Base-by-base conservation (phyloP, 1,140 invertebrate genomes). In the Contarinia nasturtii region DNA sequence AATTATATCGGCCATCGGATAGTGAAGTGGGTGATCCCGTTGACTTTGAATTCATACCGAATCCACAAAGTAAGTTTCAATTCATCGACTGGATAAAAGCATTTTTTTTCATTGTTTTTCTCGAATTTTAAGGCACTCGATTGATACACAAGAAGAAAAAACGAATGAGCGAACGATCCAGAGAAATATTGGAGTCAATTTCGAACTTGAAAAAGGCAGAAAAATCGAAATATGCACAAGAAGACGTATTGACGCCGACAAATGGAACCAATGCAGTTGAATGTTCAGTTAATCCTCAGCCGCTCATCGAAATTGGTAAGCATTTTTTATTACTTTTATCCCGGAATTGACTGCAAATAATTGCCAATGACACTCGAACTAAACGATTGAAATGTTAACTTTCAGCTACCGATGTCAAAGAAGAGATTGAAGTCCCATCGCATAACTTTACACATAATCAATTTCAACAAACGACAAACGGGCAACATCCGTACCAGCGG, bases 51-150 rank as follows among this genome's bases (percentile, higher is more conserved):
- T 79, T 87, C 61, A 73, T 84, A 53, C 88, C 90, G 33, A 68
- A 88, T 46, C 80, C 83, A 66, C 75, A 82, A 85, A 90, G 89
- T 92, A 83, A 77, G 76, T 38, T 34, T n/a, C n/a, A n/a, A n/a
- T n/a, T n/a, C n/a, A n/a, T n/a, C n/a, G n/a, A 34, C 7, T 34
- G 33, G 7, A 14, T 34, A 34, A 34, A 34, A 8, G 7, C 7
- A 7, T 34, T 14, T 34, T 34, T 34, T 34, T 8, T 14, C 14
- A 8, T 34, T 34, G 14, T 8, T 14, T 34, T 34, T 8, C 14
- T 7, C 7, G 14, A 34, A 34, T 7, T 14, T 34, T 7, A 34
- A 34, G 7, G 14, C 14, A 8, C 14, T 34, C 7, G 33, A 34
- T 8, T 8, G 7, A 8, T 34, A 7, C 33, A 7, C 14, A 14